phyloP scores from a whole-genome alignment of 1,140 invertebrate genomes.

The Oreohelix idahoensis region DNA sequence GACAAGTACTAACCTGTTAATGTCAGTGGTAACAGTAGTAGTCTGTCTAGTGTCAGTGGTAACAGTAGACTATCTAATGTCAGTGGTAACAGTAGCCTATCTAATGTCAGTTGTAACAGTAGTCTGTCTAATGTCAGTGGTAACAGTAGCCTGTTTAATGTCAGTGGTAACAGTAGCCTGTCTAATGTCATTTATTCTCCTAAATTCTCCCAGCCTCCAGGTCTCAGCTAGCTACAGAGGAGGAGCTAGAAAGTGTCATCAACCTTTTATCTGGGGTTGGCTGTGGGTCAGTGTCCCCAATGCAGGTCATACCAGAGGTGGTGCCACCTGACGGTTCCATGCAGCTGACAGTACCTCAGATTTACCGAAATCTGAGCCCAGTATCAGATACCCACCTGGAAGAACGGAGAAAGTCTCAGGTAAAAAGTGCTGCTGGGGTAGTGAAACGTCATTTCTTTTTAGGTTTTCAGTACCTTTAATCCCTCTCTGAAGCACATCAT shows the following conservation, averaged over 20 bases:
- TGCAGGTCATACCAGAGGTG: conserved; percentile 42
- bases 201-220: conserved; percentile 11
- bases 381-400: conserved; percentile 47
- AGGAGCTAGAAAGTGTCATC: conserved; percentile 68
- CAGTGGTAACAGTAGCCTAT: too few relatives aligned
- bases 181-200: not conserved
- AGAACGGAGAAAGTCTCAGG: conserved; percentile 43
- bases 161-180: too few relatives aligned
- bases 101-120: too few relatives aligned
- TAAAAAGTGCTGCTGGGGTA: not conserved
- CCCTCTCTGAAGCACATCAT: too few relatives aligned
- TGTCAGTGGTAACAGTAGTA: too few relatives aligned
- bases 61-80: too few relatives aligned
- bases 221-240: conserved; percentile 59
- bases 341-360: conserved; percentile 54
- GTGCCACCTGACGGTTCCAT: conserved; percentile 28
- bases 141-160: too few relatives aligned
- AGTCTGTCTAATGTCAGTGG: too few relatives aligned
- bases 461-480: too few relatives aligned
- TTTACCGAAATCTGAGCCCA: conserved; percentile 49
- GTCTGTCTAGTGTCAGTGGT: too few relatives aligned
- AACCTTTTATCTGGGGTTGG: conserved; percentile 61
- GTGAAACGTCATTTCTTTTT: too few relatives aligned
- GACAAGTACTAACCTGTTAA: too few relatives aligned
- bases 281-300: conserved; percentile 19